Evolutionary conservation across 2,797 vertebrate genomes (phyloP), one percentile per base, ranked within the genome.

Genomic region (Manis pentadactyla): DNA sequence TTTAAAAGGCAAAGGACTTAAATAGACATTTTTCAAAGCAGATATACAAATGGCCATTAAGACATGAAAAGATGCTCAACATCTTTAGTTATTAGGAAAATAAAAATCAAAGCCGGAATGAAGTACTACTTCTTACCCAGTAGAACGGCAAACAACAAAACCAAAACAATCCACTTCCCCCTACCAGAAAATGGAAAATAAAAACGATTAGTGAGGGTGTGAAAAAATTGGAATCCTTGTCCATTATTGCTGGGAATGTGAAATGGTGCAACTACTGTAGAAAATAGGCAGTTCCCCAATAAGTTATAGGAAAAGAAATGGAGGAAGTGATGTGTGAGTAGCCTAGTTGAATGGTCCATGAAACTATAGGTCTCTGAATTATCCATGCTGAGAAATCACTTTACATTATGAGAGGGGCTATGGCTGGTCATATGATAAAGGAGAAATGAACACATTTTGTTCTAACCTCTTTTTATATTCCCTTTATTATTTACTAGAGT

Each of bases 401-500:
- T 91, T 90, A 49, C 19, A 49, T 95, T 94, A 27, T 87, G 42
- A 87, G 64, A 90, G 39, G 17, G 37, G 18, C 55, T 77, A 4
- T 1, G 21, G 15, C 55, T 83, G 53, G n/a, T 87, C 37, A 37
- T 69, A 51, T 64, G 21, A 64, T 79, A 78, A 86, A 93, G 42
- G 15, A 86, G 15, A 11, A 31, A 55, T 87, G 57, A 66, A 61
- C 10, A 51, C 6, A 85, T 39, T 95, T 90, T 78, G 4, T 71
- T 63, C 7, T 37, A 49, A 71, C 7, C 7, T 89, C 91, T 81
- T 90, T 29, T 42, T 86, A 59, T 17, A n/a, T 95, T 82, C 27
- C 51, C 42, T 95, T 68, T 94, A 84, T 89, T 78, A 51, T 77
- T 37, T 68, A 55, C 81, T 88, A 81, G 59, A 71, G 77, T 93